phyloP scores from a whole-genome alignment of 2,797 vertebrate genomes.

The Syngnathus acus region DNA sequence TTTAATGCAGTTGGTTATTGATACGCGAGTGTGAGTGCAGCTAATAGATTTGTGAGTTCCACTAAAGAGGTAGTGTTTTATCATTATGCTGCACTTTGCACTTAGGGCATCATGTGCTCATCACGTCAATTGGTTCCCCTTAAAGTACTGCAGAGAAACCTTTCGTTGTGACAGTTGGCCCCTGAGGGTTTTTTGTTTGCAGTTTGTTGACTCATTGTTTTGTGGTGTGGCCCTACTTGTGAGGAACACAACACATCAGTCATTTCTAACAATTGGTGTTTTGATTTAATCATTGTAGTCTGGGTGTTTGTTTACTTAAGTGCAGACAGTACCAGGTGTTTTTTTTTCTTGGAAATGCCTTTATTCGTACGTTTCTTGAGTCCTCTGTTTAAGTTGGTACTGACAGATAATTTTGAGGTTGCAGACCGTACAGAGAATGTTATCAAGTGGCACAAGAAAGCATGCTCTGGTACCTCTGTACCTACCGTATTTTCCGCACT shows the following conservation, averaged over 20 bases:
- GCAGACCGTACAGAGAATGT: too few relatives aligned
- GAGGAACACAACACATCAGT: background rate
- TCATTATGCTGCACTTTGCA: slow-evolving; percentile 45
- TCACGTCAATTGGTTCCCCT: slow-evolving; percentile 13
- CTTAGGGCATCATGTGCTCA: slow-evolving; percentile 39
- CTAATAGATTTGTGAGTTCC: slow-evolving; percentile 40
- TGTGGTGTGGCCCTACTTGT: background rate
- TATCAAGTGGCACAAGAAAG: too few relatives aligned
- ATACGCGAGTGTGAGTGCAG: slow-evolving; percentile 26
- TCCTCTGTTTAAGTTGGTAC: too few relatives aligned
- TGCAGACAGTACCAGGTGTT: background rate
- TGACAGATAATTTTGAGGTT: background rate
- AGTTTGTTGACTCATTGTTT: slow-evolving; percentile 14
- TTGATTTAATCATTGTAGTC: background rate
- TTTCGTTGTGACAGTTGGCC: slow-evolving; percentile 38
- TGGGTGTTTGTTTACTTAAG: background rate
- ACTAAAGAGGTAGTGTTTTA: slow-evolving; percentile 43
- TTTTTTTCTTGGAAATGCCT: background rate
- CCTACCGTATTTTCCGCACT: too few relatives aligned
- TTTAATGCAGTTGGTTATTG: slow-evolving; percentile 36
- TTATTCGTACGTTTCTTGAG: background rate
- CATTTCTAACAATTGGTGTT: background rate
- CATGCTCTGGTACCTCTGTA: too few relatives aligned
- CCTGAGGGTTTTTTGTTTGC: background rate
- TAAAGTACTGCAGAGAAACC: slow-evolving; percentile 26